Percentiles rank a stretch among this genome's conserved stretches.
Conservation (phyloP, 2,888 invertebrate genomes). For the Ceramica pisi region DNA sequence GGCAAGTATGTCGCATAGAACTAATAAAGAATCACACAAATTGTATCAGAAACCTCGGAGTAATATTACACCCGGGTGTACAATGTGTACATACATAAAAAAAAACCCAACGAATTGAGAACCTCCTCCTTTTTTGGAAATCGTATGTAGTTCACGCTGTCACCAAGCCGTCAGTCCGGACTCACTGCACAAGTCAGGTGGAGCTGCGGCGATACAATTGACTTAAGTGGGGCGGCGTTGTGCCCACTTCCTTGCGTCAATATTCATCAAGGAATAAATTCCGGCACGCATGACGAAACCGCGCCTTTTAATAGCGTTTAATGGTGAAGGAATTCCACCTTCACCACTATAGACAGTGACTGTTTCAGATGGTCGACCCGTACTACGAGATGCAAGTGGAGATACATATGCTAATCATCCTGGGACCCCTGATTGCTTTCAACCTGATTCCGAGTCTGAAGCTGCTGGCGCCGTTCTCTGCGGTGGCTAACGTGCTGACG, state of each 20-base stretch:
- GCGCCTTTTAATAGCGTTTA: constrained; percentile 37
- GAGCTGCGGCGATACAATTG: constrained; percentile 65
- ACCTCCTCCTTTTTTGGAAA: no score
- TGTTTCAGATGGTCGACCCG: constrained; percentile 66
- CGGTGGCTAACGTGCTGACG: constrained; percentile 95
- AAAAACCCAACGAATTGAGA: no score
- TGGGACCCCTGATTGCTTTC: constrained; percentile 93
- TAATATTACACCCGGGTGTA: no score
- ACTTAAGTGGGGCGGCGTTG: constrained; percentile 69
- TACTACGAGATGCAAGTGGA: constrained; percentile 83
- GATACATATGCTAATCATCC: constrained; percentile 92
- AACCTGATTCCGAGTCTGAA: constrained; percentile 95
- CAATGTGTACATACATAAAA: no score
- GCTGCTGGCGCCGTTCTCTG: constrained; percentile 95
- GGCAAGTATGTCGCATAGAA: no score
- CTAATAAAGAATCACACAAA: no score
- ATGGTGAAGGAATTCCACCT: constrained; percentile 46
- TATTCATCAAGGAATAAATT: constrained; percentile 53
- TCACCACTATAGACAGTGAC: constrained; percentile 17
- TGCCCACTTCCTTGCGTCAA: constrained; percentile 52
- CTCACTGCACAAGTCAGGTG: constrained; percentile 2
- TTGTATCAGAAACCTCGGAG: no score
- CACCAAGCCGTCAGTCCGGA: background rate
- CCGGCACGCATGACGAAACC: constrained; percentile 52
- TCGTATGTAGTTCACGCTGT: background rate